A percentile compares a stretch with the other conserved stretches of the same genome.
Conservation (phyloP, 2,113 vertebrate genomes). For the Plestiodon gilberti region DNA sequence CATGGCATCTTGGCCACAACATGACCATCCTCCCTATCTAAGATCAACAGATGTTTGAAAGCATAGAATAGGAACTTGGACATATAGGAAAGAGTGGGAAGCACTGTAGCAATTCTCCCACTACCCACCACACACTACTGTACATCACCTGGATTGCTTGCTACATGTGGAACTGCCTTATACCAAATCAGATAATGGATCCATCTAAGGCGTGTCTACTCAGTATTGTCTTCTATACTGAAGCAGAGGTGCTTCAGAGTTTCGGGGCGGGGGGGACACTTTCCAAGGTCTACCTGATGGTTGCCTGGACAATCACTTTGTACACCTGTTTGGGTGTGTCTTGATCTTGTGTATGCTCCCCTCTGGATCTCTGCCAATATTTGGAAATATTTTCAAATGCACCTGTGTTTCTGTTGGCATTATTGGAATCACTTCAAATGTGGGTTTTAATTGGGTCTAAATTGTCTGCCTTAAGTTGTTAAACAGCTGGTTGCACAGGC, state of each 20-base stretch:
- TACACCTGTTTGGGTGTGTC: not conserved
- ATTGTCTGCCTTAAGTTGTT: not conserved
- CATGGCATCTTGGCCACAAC: not conserved
- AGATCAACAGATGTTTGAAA: not conserved
- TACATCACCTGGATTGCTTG: not conserved
- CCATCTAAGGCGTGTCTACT: no score
- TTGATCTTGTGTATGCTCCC: not conserved
- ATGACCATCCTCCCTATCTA: not conserved
- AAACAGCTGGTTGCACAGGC: not conserved
- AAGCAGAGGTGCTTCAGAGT: no score
- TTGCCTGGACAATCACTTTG: not conserved
- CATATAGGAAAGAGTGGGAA: not conserved
- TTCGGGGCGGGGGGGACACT: no score
- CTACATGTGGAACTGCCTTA: no score
- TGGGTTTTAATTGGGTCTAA: not conserved
- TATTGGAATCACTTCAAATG: not conserved
- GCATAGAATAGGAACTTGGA: no score
- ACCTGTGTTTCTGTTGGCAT: not conserved
- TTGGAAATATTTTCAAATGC: conserved; percentile 1
- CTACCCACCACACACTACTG: no score
- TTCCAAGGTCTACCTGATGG: no score
- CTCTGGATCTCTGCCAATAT: not conserved
- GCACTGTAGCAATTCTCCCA: not conserved
- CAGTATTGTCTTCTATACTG: no score
- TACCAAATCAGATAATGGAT: no score